Evolutionary conservation across 2,888 invertebrate species (phyloP).

Genomic region (Frankliniella intonsa): DNA sequence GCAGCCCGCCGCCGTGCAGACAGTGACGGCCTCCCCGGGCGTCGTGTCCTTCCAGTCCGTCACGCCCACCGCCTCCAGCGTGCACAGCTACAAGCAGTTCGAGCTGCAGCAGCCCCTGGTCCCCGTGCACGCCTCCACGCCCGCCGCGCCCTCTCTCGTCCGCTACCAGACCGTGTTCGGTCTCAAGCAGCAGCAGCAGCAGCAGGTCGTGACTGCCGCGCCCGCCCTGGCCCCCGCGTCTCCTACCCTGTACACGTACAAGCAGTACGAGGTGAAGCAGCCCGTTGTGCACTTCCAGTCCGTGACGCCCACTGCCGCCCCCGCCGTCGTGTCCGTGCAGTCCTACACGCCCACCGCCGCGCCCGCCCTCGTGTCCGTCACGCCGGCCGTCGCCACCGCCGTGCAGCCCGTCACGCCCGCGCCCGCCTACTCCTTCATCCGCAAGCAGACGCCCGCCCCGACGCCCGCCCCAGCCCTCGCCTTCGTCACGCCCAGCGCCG

Average conservation of each 20-base stretch:
- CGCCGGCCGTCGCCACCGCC: not conserved
- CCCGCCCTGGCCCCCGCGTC: not conserved
- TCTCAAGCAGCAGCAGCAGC: not conserved
- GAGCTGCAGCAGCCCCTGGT: conserved; percentile 9
- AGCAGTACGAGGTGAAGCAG: conserved; percentile 27
- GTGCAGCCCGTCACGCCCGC: conserved; percentile 32
- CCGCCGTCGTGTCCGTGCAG: conserved; percentile 14
- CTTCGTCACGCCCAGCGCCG: conserved; percentile 37
- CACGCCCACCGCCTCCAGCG: not conserved
- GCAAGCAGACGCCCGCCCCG: conserved; percentile 33
- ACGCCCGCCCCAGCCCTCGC: conserved; percentile 32
- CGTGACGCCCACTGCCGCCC: not conserved
- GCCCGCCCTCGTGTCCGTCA: conserved; percentile 18
- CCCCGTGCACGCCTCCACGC: not conserved
- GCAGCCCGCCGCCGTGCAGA: not conserved
- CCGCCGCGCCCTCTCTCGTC: not conserved
- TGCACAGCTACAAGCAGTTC: not conserved
- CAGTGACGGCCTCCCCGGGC: not conserved
- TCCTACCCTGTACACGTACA: conserved; percentile 1
- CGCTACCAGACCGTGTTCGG: conserved; percentile 1
- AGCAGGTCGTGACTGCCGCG: not conserved
- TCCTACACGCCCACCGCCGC: not conserved
- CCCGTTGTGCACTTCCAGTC: conserved; percentile 27
- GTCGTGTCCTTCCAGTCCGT: not conserved
- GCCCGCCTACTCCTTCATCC: conserved; percentile 17